Evolutionary conservation across 2,888 invertebrate species (phyloP), one percentile per base, ranked within the genome.

Genomic region (Bellardia bayeri): DNA sequence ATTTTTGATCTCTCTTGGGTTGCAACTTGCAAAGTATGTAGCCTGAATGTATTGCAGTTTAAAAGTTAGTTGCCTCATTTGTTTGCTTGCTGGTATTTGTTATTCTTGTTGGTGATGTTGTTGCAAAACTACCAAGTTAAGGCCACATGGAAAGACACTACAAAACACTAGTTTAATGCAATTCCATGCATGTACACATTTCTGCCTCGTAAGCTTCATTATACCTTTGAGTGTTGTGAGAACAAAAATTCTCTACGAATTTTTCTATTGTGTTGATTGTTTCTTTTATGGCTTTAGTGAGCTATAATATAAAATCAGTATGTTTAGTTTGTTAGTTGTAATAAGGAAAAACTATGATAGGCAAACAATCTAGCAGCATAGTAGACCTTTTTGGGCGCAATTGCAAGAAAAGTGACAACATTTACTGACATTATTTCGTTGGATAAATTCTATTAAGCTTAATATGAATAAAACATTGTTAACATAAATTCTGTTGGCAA

Each of bases 151-250:
- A 30, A 37, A 51, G 54, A 37, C 63, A 64, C 3, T 56, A 64
- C 64, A 37, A 64, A 71, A 56, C 63, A 37, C 63, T 74, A 58
- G 68, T 76, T 69, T 69, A 87, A 87, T 82, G 79, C 75, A 64
- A 87, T 87, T 85, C 85, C 63, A 82, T 82, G 82, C 87, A 87
- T 85, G 85, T 75, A 40, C 74, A 66, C 75, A 87, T 82, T 87
- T 87, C 82, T 82, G 74, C 75, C 75, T 87, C 75, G 74, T 82
- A 82, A 85, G 85, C 69, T 87, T 87, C 82, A 87, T 87, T 85
- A 82, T 85, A 79, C 85, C 85, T 85, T 75, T 58, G 87, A 79
- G 85, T 82, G 63, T 79, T 85, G 30, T 14, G 16, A 72, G 49
- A 11, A 61, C n/a, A 51, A 33, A 54, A 74, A 66, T 82, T 58